Evolutionary conservation across 2,888 invertebrate species (phyloP).

Genomic region (Nasonia oneida): DNA sequence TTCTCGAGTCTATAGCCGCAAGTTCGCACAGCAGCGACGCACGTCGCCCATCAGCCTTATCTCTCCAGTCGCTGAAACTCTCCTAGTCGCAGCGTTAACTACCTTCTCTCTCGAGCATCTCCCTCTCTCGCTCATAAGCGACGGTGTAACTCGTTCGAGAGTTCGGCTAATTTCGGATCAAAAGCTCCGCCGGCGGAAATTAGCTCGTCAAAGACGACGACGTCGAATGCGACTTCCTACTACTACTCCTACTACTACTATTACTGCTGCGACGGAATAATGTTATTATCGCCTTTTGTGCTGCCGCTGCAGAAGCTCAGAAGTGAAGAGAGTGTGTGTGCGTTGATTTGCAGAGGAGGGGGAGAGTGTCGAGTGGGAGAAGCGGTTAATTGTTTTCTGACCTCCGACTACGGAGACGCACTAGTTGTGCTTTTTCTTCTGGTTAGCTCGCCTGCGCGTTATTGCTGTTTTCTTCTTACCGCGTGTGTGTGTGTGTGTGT

Average conservation of each 20-base stretch:
- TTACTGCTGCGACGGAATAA: slow-evolving; percentile 21
- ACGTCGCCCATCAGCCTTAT: neutral
- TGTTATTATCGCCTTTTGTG: slow-evolving; percentile 49
- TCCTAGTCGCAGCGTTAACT: slow-evolving; percentile 26
- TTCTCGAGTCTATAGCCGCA: neutral
- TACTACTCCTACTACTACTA: neutral
- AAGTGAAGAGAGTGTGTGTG: neutral
- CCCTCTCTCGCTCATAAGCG: slow-evolving; percentile 2
- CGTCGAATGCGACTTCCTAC: neutral
- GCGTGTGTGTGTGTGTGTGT: neutral
- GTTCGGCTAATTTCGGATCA: slow-evolving; percentile 53
- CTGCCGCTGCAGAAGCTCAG: neutral
- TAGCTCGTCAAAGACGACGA: slow-evolving; percentile 52
- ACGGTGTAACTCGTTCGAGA: neutral
- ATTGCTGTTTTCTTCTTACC: neutral
- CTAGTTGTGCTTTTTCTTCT: slow-evolving; percentile 6
- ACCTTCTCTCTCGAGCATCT: neutral
- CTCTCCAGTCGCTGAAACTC: slow-evolving; percentile 34
- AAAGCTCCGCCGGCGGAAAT: slow-evolving; percentile 51
- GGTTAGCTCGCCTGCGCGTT: neutral
- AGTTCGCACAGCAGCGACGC: neutral
- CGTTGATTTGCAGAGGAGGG: neutral
- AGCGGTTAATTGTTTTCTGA: slow-evolving; percentile 36
- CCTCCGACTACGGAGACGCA: neutral
- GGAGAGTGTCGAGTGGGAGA: neutral